Evolutionary conservation across 2,888 invertebrate genomes (phyloP).

Genomic region (Urechis unicinctus): DNA sequence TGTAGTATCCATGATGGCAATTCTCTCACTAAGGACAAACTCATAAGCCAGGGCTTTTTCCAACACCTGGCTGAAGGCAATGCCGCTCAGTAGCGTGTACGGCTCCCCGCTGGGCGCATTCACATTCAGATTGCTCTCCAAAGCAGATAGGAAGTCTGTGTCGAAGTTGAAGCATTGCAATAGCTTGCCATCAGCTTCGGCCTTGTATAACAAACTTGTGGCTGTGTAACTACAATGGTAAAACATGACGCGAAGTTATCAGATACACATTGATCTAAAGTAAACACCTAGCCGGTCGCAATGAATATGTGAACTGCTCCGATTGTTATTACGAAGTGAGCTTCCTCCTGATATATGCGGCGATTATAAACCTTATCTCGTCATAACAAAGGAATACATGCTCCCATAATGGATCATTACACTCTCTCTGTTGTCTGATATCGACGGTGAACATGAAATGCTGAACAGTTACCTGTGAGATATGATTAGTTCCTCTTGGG

Average conservation of each 20-base stretch:
- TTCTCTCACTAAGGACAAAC: not conserved
- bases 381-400: too few species aligned
- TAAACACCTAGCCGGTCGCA: too few species aligned
- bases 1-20: not conserved
- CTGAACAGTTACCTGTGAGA: not conserved
- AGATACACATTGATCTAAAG: not conserved
- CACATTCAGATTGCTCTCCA: not conserved
- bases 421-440: too few species aligned
- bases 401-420: too few species aligned
- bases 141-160: not conserved
- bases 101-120: not conserved
- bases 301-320: too few species aligned
- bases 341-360: too few species aligned
- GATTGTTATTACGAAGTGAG: too few species aligned
- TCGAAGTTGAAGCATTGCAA: not conserved
- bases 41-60: not conserved
- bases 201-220: not conserved
- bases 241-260: too few species aligned
- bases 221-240: not conserved
- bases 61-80: not conserved
- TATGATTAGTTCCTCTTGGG: not conserved
- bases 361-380: too few species aligned
- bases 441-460: not conserved
- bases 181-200: not conserved
- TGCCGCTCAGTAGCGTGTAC: not conserved